Percentiles rank a stretch among this genome's conserved stretches.
Conservation (phyloP, 1,140 invertebrate species). For the Brachionus calyciflorus region DNA sequence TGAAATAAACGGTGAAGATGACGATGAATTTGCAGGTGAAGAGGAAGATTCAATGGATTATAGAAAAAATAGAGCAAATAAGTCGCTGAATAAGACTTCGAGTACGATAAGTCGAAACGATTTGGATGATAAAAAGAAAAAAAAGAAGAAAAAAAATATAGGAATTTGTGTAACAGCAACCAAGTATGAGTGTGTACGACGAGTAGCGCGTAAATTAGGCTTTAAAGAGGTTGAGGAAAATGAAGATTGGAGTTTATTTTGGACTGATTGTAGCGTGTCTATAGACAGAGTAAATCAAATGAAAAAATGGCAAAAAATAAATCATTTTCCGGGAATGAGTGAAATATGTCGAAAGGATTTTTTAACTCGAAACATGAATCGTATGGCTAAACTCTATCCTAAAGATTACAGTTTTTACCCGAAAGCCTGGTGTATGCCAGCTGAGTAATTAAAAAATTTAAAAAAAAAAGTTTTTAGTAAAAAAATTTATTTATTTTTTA, state of each 20-base stretch:
- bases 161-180: conserved; percentile 32
- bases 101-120: conserved; percentile 27
- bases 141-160: conserved; percentile 46
- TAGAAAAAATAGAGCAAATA: background rate
- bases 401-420: conserved; percentile 86
- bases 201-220: conserved; percentile 69
- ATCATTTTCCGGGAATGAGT: conserved; percentile 86
- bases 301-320: conserved; percentile 80
- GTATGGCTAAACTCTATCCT: conserved; percentile 79
- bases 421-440: conserved; percentile 85
- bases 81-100: background rate
- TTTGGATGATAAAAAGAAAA: conserved; percentile 2
- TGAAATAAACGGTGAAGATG: conserved; percentile 38
- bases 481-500: background rate
- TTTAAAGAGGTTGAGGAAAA: conserved; percentile 76
- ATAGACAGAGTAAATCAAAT: conserved; percentile 79
- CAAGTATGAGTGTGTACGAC: conserved; percentile 51
- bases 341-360: conserved; percentile 84
- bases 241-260: conserved; percentile 81
- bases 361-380: conserved; percentile 76
- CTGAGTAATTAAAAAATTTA: conserved; percentile 66
- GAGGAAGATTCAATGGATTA: conserved; percentile 38
- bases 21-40: background rate
- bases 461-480: conserved; percentile 12
- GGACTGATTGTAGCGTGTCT: conserved; percentile 78